phyloP scores from a whole-genome alignment of 2,888 invertebrate species.

The Stenichneumon culpator region DNA sequence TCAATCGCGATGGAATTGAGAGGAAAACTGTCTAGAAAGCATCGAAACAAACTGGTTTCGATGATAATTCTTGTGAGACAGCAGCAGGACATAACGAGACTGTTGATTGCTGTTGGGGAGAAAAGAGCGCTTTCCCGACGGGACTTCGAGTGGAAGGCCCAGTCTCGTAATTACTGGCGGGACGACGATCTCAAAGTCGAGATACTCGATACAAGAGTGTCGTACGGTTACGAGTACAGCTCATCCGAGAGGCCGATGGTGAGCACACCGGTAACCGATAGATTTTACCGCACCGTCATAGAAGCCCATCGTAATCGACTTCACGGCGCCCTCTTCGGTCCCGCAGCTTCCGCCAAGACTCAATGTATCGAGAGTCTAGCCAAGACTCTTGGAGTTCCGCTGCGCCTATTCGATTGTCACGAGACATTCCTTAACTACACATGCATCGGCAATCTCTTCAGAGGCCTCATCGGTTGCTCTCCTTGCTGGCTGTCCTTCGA shows the following conservation, averaged over 20 bases:
- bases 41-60: constrained; percentile 86
- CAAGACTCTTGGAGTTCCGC: constrained; percentile 87
- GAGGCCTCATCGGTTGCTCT: constrained; percentile 85
- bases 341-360: constrained; percentile 86
- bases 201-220: constrained; percentile 86
- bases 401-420: constrained; percentile 87
- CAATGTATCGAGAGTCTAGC: constrained; percentile 87
- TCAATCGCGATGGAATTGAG: constrained; percentile 84
- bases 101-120: constrained; percentile 78
- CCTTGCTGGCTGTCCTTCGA: constrained; percentile 87
- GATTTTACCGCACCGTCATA: constrained; percentile 88
- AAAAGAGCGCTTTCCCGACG: constrained; percentile 74
- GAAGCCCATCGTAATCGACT: constrained; percentile 87
- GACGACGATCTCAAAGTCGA: constrained; percentile 84
- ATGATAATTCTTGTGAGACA: constrained; percentile 86
- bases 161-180: constrained; percentile 87
- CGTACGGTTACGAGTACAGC: constrained; percentile 88
- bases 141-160: constrained; percentile 88
- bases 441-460: constrained; percentile 86
- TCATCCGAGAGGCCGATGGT: constrained; percentile 86
- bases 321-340: constrained; percentile 86
- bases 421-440: constrained; percentile 85
- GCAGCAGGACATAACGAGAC: constrained; percentile 86
- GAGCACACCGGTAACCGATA: constrained; percentile 85
- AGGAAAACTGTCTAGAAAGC: constrained; percentile 86